Base-by-base conservation (phyloP, 2,888 invertebrate species). In the Arrhopalites spinosus region DNA sequence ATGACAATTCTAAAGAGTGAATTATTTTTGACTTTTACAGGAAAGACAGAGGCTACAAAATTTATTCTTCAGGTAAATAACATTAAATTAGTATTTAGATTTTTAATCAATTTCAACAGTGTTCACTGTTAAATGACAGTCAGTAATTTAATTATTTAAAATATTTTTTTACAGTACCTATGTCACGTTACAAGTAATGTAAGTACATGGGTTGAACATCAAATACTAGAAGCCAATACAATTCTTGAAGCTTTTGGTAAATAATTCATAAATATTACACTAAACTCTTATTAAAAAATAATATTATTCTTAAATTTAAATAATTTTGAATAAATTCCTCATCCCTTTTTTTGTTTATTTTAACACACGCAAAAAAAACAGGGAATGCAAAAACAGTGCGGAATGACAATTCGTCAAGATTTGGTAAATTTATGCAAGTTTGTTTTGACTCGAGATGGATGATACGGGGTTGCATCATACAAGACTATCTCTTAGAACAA, bases 391-490 rank as follows among this genome's bases (percentile, higher is more conserved):
- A 94, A 87, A 96, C 96, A 0, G 93, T 95, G 15, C 89, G 95
- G 66, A 96, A 96, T 85, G 95, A 96, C 86, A 96, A 96, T 86
- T 95, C 95, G 17, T 94, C 94, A 53, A 89, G 96, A 13, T 96
- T 96, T 86, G 96, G 96, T n/a, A 95, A 96, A 87, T 96, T 95
- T 85, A 95, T 96, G 89, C 95, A 95, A 87, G 94, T 96, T 8
- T 93, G 95, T 84, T 91, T 96, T 85, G 95, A 96, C 87, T 90
- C 90, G 78, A 90, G 93, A 83, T 94, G 93, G 87, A 93, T 93
- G 86, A 96, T 96, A 84, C 92, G 92, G 82, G 96, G 96, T 23
- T 95, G 95, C 83, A 93, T 95, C 78, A 92, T 96, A 72, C 91
- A 95, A 84, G 95, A 96, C 86, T 96, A 95, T 85, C 87, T 96